These are phyloP conservation scores for Ciconia stormi DNA, from an alignment of 2,113 vertebrate genomes.

Conservation along the genomic window DNA sequence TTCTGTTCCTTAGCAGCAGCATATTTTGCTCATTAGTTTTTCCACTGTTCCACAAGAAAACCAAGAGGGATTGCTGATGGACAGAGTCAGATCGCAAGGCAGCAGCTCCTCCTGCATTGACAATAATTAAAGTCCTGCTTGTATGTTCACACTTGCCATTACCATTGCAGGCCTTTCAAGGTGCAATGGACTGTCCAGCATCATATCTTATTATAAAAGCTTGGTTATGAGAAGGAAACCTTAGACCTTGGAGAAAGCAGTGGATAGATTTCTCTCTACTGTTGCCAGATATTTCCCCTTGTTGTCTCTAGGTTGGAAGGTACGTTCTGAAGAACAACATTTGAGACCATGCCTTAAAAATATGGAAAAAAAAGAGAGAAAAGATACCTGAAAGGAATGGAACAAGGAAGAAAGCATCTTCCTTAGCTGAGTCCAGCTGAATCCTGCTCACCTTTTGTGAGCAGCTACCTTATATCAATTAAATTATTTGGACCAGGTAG, in stretches of 20 bases:
- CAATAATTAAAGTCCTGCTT: background rate
- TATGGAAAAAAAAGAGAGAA: background rate
- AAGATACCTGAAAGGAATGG: background rate
- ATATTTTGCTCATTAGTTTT: background rate
- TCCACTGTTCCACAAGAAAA: background rate
- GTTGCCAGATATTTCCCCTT: background rate
- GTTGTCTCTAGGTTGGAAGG: background rate
- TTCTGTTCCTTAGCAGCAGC: background rate
- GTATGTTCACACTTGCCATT: background rate
- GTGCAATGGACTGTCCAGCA: background rate
- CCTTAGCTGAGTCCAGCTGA: background rate
- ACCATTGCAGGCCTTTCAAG: background rate
- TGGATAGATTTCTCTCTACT: background rate
- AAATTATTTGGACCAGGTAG: background rate
- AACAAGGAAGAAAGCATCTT: background rate
- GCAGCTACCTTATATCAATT: background rate
- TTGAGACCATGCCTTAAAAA: background rate
- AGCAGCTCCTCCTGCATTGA: background rate
- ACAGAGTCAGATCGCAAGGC: background rate
- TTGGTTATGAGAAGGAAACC: background rate
- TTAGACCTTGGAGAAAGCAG: background rate
- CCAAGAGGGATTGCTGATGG: background rate
- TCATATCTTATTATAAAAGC: background rate
- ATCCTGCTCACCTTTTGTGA: background rate
- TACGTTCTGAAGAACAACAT: background rate